A percentile compares a stretch with the other conserved stretches of the same genome.
phyloP scores from a whole-genome alignment of 2,888 invertebrate genomes.

The Drosophila meridiana region DNA sequence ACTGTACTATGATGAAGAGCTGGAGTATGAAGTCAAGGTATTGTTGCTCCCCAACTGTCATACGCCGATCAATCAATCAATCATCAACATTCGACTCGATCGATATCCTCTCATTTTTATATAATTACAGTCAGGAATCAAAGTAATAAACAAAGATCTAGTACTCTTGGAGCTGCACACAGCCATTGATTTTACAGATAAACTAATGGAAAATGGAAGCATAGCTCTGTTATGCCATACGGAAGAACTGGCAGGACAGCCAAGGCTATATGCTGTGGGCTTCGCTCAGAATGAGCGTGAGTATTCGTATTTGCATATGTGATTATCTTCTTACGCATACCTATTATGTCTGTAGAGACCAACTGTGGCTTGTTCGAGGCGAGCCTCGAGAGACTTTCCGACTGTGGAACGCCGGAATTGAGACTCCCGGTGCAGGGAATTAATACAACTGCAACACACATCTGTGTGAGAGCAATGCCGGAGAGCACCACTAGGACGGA shows the following conservation, averaged over 20 bases:
- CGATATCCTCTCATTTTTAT: neutral
- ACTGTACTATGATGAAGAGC: fast-evolving
- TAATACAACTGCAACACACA: neutral
- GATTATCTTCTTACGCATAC: neutral
- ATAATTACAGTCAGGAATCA: fast-evolving
- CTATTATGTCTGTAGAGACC: neutral
- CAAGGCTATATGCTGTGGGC: conserved; percentile 19
- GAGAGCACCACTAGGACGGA: fast-evolving
- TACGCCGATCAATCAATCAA: neutral
- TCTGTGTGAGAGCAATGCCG: conserved; percentile 18
- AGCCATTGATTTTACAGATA: neutral
- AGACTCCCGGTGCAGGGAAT: neutral
- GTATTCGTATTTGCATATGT: no score
- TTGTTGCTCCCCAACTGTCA: no score
- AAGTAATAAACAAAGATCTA: conserved; percentile 1
- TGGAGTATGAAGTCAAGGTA: neutral
- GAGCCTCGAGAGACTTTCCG: neutral
- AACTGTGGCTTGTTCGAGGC: conserved; percentile 18
- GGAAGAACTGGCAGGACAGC: neutral
- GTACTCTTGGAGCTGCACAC: neutral
- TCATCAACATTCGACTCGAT: neutral
- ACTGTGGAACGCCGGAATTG: neutral
- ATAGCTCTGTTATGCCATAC: neutral
- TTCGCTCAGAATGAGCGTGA: conserved; percentile 14
- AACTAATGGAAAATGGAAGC: neutral